phyloP scores from a whole-genome alignment of 2,113 vertebrate species.

The Pteronura brasiliensis region DNA sequence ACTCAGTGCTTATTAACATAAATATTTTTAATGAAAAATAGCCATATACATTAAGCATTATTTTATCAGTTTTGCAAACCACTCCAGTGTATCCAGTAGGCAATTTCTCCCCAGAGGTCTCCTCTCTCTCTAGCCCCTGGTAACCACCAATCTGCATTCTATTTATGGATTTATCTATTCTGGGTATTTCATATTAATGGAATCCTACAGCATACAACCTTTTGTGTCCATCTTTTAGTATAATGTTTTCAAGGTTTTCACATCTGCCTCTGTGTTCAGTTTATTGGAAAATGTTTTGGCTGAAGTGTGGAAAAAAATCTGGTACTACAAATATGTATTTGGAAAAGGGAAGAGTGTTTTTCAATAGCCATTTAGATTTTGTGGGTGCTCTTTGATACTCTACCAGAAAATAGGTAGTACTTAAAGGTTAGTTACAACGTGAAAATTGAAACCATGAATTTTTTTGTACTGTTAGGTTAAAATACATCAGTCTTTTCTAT shows the following conservation, averaged over 20 bases:
- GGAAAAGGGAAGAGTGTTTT: background rate
- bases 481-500: background rate
- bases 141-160: background rate
- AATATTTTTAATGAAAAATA: background rate
- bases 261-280: background rate
- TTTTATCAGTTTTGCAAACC: background rate
- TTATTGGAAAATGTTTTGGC: background rate
- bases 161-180: background rate
- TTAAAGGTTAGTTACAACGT: background rate
- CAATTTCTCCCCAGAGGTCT: background rate
- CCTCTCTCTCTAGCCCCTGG: background rate
- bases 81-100: background rate
- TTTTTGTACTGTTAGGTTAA: conserved; percentile 12
- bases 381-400: background rate
- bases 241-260: background rate
- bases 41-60: background rate
- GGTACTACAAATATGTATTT: background rate
- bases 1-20: background rate
- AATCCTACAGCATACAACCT: background rate
- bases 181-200: background rate
- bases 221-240: background rate
- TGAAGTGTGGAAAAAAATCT: background rate
- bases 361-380: background rate
- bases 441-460: background rate
- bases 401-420: background rate